Percentiles rank a stretch among this genome's conserved stretches.
Evolutionary conservation across 2,888 invertebrate genomes (phyloP).

Genomic region (Erebia ligea): DNA sequence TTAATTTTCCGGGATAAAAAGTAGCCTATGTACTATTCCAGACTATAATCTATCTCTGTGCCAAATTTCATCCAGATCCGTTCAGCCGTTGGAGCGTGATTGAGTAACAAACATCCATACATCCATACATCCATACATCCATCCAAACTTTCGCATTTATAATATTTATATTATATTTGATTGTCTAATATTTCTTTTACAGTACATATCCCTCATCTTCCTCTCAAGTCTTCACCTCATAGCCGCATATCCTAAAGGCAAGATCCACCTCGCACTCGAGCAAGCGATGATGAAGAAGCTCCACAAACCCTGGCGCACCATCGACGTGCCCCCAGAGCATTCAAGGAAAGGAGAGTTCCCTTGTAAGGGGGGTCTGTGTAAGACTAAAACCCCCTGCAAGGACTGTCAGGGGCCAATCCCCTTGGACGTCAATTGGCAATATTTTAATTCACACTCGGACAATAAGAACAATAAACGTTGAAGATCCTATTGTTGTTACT

Average conservation of each 20-base stretch:
- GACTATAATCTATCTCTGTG: no score
- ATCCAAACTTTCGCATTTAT: no score
- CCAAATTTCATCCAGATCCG: no score
- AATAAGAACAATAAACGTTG: slow-evolving; percentile 28
- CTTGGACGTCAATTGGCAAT: slow-evolving; percentile 45
- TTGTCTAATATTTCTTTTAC: slow-evolving; percentile 23
- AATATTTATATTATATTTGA: no score
- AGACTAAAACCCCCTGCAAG: slow-evolving; percentile 46
- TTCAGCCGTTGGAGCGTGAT: no score
- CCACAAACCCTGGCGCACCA: slow-evolving; percentile 54
- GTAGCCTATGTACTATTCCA: no score
- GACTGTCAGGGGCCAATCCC: slow-evolving; percentile 54
- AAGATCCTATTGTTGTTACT: slow-evolving; percentile 9
- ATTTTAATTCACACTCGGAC: background rate
- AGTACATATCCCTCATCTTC: slow-evolving; percentile 31
- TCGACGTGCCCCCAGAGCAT: slow-evolving; percentile 49
- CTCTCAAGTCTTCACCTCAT: slow-evolving; percentile 22
- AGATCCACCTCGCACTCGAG: slow-evolving; percentile 45
- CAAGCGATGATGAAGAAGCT: slow-evolving; percentile 54
- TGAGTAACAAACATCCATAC: no score
- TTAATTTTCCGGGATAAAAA: no score
- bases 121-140: no score
- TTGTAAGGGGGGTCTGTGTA: slow-evolving; percentile 53
- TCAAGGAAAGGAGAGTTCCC: slow-evolving; percentile 60
- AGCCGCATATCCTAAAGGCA: slow-evolving; percentile 36